Evolutionary conservation across 2,797 vertebrate genomes (phyloP).

Genomic region (Rhodeus uyekii): DNA sequence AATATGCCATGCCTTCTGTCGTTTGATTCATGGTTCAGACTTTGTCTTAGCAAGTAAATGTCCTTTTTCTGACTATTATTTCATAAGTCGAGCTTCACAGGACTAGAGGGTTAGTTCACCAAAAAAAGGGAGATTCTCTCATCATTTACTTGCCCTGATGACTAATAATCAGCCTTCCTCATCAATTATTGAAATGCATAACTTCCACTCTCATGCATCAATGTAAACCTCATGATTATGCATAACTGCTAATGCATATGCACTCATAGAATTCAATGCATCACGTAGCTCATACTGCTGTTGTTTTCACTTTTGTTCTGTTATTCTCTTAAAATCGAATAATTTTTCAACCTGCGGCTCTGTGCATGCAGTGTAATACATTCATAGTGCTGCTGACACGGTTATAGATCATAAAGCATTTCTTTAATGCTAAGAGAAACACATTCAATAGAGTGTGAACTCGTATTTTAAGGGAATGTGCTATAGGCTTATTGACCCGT

Average conservation of each 20-base stretch:
- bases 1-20: too few relatives aligned
- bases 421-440: constrained; percentile 32
- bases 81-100: not conserved
- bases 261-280: not conserved
- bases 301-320: not conserved
- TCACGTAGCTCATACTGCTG: not conserved
- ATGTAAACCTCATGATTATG: not conserved
- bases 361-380: not conserved
- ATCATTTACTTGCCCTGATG: not conserved
- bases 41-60: too few relatives aligned
- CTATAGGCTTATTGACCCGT: constrained; percentile 38
- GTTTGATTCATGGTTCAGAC: too few relatives aligned
- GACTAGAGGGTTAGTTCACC: not conserved
- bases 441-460: constrained; percentile 30
- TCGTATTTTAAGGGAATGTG: constrained; percentile 14
- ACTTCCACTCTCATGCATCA: not conserved
- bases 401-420: constrained; percentile 26
- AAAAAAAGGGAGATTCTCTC: not conserved
- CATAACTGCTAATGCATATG: not conserved
- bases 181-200: not conserved
- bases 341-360: not conserved
- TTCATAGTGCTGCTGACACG: not conserved
- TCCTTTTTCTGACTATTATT: too few relatives aligned
- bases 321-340: not conserved
- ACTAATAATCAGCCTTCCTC: not conserved